phyloP scores from a whole-genome alignment of 2,113 vertebrate genomes.

The Steatornis caripensis region DNA sequence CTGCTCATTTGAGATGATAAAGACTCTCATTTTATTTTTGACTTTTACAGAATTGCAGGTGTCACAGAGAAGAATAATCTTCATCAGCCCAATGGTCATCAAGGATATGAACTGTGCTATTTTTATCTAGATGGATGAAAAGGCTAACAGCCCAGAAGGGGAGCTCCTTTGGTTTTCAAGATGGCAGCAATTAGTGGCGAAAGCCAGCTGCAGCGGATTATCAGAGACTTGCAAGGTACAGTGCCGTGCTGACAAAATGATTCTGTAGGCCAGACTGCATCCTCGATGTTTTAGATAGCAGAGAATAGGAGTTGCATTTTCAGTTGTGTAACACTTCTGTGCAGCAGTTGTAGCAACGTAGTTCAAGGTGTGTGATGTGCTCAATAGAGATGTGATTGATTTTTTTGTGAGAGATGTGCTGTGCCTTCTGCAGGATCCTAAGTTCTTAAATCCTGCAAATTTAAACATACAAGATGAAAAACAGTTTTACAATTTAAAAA shows the following conservation, averaged over 20 bases:
- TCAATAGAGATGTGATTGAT: not conserved
- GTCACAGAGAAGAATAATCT: not conserved
- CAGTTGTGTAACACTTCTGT: not conserved
- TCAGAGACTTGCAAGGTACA: slow-evolving; percentile 90
- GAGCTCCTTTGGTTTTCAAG: not conserved
- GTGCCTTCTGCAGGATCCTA: not conserved
- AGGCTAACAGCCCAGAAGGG: not conserved
- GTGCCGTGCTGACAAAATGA: not conserved
- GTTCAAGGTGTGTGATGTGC: not conserved
- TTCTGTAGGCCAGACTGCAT: not conserved
- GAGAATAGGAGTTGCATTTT: not conserved
- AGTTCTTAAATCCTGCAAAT: not conserved
- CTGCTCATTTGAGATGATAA: not conserved
- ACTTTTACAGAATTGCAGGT: slow-evolving; percentile 27
- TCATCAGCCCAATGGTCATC: not conserved
- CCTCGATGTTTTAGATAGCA: not conserved
- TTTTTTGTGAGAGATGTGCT: not conserved
- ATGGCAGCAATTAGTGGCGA: slow-evolving; percentile 83
- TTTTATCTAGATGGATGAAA: slow-evolving; percentile 3
- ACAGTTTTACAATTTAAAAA: not conserved
- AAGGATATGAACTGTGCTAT: not conserved
- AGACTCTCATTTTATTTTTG: not conserved
- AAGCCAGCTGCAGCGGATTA: slow-evolving; percentile 91
- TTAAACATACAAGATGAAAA: not conserved
- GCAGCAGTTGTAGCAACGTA: not conserved